Percentiles rank a stretch among this genome's conserved stretches.
phyloP scores from a whole-genome alignment of 2,888 invertebrate genomes.

The Pheosia gnoma region DNA sequence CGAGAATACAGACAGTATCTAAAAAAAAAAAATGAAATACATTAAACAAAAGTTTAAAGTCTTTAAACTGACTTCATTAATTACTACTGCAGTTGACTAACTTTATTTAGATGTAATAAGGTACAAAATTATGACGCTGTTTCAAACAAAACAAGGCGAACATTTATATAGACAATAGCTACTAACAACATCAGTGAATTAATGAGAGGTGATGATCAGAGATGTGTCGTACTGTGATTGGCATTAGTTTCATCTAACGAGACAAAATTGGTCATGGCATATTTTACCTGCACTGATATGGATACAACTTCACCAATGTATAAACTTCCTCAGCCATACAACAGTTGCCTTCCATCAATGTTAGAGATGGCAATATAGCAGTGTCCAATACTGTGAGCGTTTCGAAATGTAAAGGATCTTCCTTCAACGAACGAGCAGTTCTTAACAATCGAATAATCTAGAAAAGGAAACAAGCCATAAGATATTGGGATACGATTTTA shows the following conservation, averaged over 20 bases:
- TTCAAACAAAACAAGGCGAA: no score
- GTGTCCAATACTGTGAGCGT: slow-evolving; percentile 94
- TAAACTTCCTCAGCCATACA: slow-evolving; percentile 98
- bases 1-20: slow-evolving; percentile 95
- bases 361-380: slow-evolving; percentile 94
- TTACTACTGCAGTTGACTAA: no score
- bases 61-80: no score
- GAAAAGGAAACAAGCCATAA: slow-evolving; percentile 13
- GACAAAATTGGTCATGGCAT: not conserved
- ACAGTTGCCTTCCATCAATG: slow-evolving; percentile 96
- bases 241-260: no score
- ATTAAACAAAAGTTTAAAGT: no score
- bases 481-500: not conserved
- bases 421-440: slow-evolving; percentile 62
- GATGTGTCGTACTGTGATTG: no score
- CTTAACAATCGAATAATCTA: slow-evolving; percentile 77
- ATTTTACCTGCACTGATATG: slow-evolving; percentile 90
- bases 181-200: no score
- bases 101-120: no score
- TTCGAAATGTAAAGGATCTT: slow-evolving; percentile 89
- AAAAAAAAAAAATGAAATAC: slow-evolving; percentile 19
- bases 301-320: slow-evolving; percentile 93
- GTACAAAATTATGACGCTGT: no score
- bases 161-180: no score
- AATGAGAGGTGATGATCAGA: no score